Percentiles rank a stretch among this genome's conserved stretches.
phyloP scores from a whole-genome alignment of 2,888 invertebrate species.

The Agapostemon virescens region DNA sequence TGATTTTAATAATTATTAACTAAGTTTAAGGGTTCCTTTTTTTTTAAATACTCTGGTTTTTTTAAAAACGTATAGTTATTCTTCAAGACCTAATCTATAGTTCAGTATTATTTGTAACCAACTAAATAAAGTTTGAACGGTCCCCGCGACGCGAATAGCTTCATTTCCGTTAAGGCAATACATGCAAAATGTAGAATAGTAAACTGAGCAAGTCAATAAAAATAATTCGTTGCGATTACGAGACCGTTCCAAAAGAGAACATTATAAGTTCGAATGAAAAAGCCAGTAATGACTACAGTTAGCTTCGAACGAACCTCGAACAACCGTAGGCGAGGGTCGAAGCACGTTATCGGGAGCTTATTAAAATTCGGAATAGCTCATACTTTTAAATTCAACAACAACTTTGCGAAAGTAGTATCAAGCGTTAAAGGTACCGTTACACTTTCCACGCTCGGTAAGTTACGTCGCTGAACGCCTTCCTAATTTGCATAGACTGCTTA shows the following conservation, averaged over 20 bases:
- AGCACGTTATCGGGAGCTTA: conserved; percentile 14
- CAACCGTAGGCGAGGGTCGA: conserved; percentile 2
- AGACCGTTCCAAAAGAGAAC: neutral
- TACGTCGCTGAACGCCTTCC: neutral
- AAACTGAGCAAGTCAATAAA: neutral
- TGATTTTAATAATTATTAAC: too few species aligned
- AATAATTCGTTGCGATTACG: neutral
- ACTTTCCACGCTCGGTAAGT: conserved; percentile 1
- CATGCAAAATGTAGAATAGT: neutral
- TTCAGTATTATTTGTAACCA: neutral
- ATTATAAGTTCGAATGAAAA: conserved; percentile 1
- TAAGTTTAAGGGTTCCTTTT: too few species aligned
- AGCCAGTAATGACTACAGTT: neutral
- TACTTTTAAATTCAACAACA: conserved; percentile 22
- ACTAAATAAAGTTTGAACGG: neutral
- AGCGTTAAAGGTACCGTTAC: conserved; percentile 23
- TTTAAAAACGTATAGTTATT: too few species aligned
- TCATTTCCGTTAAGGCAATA: neutral
- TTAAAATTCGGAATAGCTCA: conserved; percentile 22
- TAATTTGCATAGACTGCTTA: conserved; percentile 9
- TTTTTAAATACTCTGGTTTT: too few species aligned
- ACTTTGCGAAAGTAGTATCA: conserved; percentile 27
- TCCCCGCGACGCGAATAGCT: neutral
- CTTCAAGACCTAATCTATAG: too few species aligned
- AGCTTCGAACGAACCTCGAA: neutral